A percentile compares a stretch with the other conserved stretches of the same genome.
Evolutionary conservation across 1,140 invertebrate species (phyloP).

Genomic region (Apis dorsata): DNA sequence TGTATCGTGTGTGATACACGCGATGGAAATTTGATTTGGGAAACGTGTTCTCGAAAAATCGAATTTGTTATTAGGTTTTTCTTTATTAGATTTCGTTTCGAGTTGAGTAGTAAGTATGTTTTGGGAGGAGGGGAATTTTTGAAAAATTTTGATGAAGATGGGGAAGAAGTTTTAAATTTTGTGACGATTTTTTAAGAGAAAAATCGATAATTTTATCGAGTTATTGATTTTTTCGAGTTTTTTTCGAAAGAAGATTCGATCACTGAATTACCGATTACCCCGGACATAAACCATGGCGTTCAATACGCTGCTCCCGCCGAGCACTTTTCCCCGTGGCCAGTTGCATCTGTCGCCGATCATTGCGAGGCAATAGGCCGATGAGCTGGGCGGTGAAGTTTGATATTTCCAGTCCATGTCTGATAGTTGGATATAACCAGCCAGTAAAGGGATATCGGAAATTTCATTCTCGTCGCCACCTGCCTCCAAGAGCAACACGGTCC

Average conservation of each 20-base stretch:
- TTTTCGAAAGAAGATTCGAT: not conserved
- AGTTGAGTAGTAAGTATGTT: too few species aligned
- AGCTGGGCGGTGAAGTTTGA: conserved; percentile 87
- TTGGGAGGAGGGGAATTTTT: too few species aligned
- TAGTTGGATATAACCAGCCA: conserved; percentile 88
- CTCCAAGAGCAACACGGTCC: conserved; percentile 90
- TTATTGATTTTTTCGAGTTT: too few species aligned
- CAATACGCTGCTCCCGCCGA: conserved; percentile 96
- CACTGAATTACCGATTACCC: conserved; percentile 85
- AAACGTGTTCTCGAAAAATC: too few species aligned
- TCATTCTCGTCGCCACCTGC: conserved; percentile 91
- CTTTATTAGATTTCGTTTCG: too few species aligned
- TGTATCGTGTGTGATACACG: too few species aligned
- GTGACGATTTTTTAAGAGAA: too few species aligned
- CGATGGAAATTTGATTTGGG: too few species aligned
- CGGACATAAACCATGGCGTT: conserved; percentile 98
- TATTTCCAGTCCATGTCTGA: conserved; percentile 96
- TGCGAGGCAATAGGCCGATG: conserved; percentile 88
- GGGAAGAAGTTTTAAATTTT: too few species aligned
- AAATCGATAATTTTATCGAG: too few species aligned
- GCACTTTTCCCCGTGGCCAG: conserved; percentile 92
- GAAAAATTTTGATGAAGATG: too few species aligned
- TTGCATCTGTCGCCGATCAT: conserved; percentile 92
- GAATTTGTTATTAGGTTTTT: too few species aligned
- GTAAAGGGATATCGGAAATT: conserved; percentile 88